Base-by-base conservation (phyloP, 1,140 invertebrate genomes). In the Aphaenogaster ashmeadi region DNA sequence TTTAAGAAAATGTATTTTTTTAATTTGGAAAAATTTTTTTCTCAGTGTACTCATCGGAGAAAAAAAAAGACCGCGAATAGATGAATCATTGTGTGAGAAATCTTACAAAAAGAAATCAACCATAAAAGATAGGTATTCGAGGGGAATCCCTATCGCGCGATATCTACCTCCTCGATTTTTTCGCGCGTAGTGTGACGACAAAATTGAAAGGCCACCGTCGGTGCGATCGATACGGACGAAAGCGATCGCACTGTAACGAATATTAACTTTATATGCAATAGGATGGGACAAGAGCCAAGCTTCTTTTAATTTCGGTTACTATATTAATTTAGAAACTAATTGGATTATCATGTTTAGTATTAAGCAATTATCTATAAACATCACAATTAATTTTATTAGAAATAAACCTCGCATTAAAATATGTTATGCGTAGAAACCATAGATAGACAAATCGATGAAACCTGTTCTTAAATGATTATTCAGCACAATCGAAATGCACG, bases 401-500 rank as follows among this genome's bases (percentile, higher is more conserved):
- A 33, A 1, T 27, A 13, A 33, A 47, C 2, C 15, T 69, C 3
- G 3, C 18, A n/a, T 52, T 44, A 4, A 15, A 71, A 71, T 50
- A 36, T 64, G 9, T 50, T 69, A 69, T 71, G 5, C 13, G 11
- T 71, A 50, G n/a, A 50, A 38, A 47, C 18, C 11, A 4, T 8
- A 56, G 7, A 52, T 54, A 74, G 13, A n/a, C 15, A 7, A 0
- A n/a, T 33, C 41, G 44, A 50, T 62, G 47, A 60, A 38, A 56
- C 38, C 15, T 11, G 18, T 56, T 75, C n/a, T 58, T 75, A 38
- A 54, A 36, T 7, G n/a, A 60, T 79, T 47, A 78, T n/a, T 79
- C 41, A 38, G 9, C 27, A 62, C 7, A 36, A 50, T 79, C 21
- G 3, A 27, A 60, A 47, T n/a, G 8, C 54, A 58, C 2, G 1